Evolutionary conservation across 2,888 invertebrate species (phyloP).

Genomic region (Chloroclystis v-ata): DNA sequence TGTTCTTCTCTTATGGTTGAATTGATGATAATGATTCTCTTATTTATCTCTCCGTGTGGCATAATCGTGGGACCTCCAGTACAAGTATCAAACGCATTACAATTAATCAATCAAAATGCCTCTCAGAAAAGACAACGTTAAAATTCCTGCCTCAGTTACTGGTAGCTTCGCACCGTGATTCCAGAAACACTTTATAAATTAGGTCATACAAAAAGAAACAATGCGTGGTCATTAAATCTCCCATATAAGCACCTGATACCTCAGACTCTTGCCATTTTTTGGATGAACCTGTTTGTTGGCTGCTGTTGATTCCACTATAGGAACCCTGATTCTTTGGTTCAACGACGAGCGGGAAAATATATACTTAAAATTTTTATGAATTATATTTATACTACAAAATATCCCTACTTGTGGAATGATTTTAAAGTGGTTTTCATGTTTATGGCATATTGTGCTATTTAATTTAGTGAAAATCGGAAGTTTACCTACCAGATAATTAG

Average conservation of each 20-base stretch:
- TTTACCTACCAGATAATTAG: no score
- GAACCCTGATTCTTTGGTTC: not conserved
- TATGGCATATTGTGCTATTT: no score
- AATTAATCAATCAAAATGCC: not conserved
- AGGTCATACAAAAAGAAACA: slow-evolving; percentile 24
- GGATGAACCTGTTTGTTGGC: slow-evolving; percentile 45
- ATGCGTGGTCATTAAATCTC: slow-evolving; percentile 21
- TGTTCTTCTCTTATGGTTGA: no score
- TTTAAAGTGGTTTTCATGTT: no score
- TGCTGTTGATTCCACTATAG: slow-evolving; percentile 16
- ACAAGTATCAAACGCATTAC: no score
- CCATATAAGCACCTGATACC: slow-evolving; percentile 30
- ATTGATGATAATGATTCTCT: no score
- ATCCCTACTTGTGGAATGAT: no score
- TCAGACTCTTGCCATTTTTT: slow-evolving; percentile 28
- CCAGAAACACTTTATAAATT: slow-evolving; percentile 15
- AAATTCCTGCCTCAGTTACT: not conserved
- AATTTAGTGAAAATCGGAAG: no score
- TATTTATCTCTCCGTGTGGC: no score
- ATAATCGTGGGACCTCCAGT: no score
- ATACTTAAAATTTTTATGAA: no score
- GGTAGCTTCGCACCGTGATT: not conserved
- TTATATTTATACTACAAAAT: no score
- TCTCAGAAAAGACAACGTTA: not conserved
- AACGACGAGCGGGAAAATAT: not conserved